A percentile compares a stretch with the other conserved stretches of the same genome.
Conservation (phyloP, 1,140 invertebrate genomes). For the Rhagoletis pomonella region DNA sequence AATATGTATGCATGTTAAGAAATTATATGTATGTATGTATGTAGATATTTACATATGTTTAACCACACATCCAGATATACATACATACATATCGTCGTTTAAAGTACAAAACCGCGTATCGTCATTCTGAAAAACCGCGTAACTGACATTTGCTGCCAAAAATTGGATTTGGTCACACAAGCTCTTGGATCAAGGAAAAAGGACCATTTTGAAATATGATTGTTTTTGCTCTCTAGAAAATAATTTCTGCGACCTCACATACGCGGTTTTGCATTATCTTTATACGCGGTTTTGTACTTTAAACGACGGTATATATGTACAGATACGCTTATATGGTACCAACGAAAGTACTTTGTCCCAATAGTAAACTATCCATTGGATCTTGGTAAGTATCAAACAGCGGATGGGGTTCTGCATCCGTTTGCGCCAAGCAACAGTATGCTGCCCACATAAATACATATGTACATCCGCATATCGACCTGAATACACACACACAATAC, state of each 20-base stretch:
- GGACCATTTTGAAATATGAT: too few species aligned
- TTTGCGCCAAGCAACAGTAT: constrained; percentile 1
- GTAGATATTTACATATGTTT: neutral
- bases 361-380: constrained; percentile 40
- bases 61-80: neutral
- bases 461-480: neutral
- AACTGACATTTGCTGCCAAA: too few species aligned
- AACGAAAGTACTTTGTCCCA: constrained; percentile 37
- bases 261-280: too few species aligned
- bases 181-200: too few species aligned
- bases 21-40: neutral
- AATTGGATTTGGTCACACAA: too few species aligned
- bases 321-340: neutral
- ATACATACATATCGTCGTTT: neutral
- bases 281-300: too few species aligned
- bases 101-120: too few species aligned
- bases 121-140: too few species aligned
- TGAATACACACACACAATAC: neutral
- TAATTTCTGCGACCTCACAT: too few species aligned
- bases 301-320: neutral
- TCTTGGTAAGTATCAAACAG: constrained; percentile 45
- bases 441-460: neutral
- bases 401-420: neutral
- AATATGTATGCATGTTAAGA: neutral
- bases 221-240: too few species aligned